These are phyloP conservation scores for Thaumatotibia leucotreta DNA, from an alignment of 1,140 invertebrate genomes.

Conservation along the genomic window DNA sequence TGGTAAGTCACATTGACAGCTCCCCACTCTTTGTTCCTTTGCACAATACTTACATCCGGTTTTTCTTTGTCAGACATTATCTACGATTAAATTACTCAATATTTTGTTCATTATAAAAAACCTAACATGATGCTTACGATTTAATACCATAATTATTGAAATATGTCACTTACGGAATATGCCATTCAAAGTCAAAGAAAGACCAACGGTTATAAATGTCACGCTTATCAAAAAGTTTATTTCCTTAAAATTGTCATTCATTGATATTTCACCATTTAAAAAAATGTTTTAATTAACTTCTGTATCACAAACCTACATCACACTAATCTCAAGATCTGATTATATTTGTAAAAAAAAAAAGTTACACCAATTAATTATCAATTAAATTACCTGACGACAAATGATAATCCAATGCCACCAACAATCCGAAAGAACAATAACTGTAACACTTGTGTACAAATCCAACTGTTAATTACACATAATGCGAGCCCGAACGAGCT, in stretches of 20 bases:
- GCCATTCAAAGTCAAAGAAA: not conserved
- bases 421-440: constrained; percentile 10
- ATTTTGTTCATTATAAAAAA: no score
- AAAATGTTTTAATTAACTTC: not conserved
- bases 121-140: not conserved
- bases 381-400: constrained; percentile 6
- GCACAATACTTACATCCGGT: not conserved
- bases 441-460: constrained; percentile 26
- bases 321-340: not conserved
- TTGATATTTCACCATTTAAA: not conserved
- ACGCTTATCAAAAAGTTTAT: not conserved
- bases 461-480: constrained; percentile 68
- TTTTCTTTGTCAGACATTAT: not conserved
- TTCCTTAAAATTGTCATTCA: not conserved
- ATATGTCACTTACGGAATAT: not conserved
- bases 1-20: not conserved
- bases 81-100: not conserved
- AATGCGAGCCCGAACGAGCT: constrained; percentile 63
- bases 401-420: not conserved
- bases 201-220: not conserved
- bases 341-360: not conserved
- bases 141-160: not conserved
- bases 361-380: not conserved
- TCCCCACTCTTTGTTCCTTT: not conserved
- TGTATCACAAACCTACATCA: no score